These are phyloP conservation scores for Synchiropus splendidus DNA, from an alignment of 2,113 vertebrate species.

Conservation along the genomic window DNA sequence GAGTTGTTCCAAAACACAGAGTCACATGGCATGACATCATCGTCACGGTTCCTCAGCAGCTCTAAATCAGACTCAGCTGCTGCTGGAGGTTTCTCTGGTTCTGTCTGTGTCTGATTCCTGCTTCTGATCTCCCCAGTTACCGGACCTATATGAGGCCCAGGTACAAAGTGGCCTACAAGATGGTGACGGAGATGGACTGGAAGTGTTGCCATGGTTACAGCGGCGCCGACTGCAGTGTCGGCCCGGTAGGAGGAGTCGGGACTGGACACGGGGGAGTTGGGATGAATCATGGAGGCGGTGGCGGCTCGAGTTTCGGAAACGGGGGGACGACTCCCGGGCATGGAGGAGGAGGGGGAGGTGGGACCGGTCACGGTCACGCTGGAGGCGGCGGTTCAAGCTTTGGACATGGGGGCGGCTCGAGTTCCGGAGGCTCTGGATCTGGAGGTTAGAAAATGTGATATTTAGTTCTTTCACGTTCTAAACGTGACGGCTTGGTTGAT, in stretches of 20 bases:
- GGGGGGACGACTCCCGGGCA: slow-evolving; percentile 38
- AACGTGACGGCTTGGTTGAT: no score
- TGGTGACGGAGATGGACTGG: slow-evolving; percentile 88
- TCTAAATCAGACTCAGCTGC: no score
- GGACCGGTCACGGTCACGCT: no score
- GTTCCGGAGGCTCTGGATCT: no score
- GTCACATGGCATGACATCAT: neutral
- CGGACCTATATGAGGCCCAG: slow-evolving; percentile 83
- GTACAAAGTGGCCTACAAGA: slow-evolving; percentile 86
- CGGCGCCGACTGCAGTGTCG: slow-evolving; percentile 75
- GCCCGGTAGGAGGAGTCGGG: slow-evolving; percentile 44
- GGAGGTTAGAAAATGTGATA: no score
- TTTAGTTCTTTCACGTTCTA: no score
- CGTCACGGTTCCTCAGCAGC: neutral
- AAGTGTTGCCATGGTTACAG: slow-evolving; percentile 87
- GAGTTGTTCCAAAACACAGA: neutral
- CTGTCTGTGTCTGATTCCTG: neutral
- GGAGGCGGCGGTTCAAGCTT: no score
- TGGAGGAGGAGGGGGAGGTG: no score
- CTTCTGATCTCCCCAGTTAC: slow-evolving; percentile 66
- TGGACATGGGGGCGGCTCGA: neutral
- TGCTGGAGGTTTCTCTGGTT: no score
- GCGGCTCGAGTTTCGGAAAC: slow-evolving; percentile 13
- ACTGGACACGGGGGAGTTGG: slow-evolving; percentile 65
- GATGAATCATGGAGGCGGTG: slow-evolving; percentile 24